Evolutionary conservation across 2,888 invertebrate genomes (phyloP).

Genomic region (Trichopoda pennipes): DNA sequence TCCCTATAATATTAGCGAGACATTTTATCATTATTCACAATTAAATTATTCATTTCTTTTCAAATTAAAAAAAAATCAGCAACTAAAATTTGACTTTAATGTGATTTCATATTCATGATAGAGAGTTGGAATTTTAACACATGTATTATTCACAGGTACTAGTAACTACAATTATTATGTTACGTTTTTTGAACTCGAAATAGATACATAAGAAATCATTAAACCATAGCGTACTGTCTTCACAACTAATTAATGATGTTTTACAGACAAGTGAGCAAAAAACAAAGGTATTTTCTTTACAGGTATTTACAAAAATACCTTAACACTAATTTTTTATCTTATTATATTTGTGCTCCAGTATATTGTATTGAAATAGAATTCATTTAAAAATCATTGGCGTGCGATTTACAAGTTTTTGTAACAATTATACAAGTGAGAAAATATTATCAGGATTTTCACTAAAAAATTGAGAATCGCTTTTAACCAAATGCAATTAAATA

Average conservation of each 20-base stretch:
- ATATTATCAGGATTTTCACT: too few relatives aligned
- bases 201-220: slow-evolving; percentile 54
- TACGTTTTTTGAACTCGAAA: slow-evolving; percentile 64
- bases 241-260: slow-evolving; percentile 63
- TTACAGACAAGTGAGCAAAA: slow-evolving; percentile 34
- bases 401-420: too few relatives aligned
- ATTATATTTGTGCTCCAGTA: background rate
- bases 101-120: background rate
- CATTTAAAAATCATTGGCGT: too few relatives aligned
- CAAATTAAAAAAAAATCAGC: background rate
- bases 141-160: background rate
- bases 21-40: background rate
- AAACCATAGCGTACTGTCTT: slow-evolving; percentile 62
- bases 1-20: background rate
- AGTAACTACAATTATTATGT: slow-evolving; percentile 47
- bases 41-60: background rate
- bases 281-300: slow-evolving; percentile 38
- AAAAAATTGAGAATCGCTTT: too few relatives aligned
- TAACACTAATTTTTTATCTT: slow-evolving; percentile 1
- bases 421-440: background rate
- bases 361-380: background rate
- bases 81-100: background rate
- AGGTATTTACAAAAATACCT: slow-evolving; percentile 6
- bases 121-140: background rate
- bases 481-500: too few relatives aligned